These are phyloP conservation scores for Trissolcus brochymenae DNA, from an alignment of 2,888 invertebrate genomes.

Conservation along the genomic window DNA sequence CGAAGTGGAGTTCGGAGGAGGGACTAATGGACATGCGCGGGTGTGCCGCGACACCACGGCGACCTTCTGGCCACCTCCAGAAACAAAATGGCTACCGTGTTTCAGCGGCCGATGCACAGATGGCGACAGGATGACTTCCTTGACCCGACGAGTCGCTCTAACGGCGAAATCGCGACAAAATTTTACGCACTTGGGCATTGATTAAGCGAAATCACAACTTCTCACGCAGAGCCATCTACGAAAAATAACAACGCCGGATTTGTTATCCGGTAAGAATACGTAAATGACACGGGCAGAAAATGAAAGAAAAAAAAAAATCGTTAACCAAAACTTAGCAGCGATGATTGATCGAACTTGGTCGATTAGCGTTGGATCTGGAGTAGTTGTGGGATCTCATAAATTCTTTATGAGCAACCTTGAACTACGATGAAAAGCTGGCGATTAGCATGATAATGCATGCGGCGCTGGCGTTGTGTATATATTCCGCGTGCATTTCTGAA, in stretches of 20 bases:
- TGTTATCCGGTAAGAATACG: no score
- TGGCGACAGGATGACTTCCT: constrained; percentile 70
- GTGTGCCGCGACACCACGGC: constrained; percentile 76
- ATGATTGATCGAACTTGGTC: constrained; percentile 30
- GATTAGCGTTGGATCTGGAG: constrained; percentile 11
- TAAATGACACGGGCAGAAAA: no score
- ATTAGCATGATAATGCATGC: constrained; percentile 39
- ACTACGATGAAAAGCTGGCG: constrained; percentile 28
- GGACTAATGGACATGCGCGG: constrained; percentile 79
- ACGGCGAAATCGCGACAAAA: constrained; percentile 30
- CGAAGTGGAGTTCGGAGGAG: constrained; percentile 71
- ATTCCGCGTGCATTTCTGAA: constrained; percentile 38
- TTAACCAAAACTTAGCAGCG: neutral
- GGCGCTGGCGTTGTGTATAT: constrained; percentile 7
- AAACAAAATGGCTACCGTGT: constrained; percentile 81
- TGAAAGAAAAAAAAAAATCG: no score
- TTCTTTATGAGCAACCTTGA: constrained; percentile 50
- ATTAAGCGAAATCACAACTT: no score
- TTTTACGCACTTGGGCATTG: neutral
- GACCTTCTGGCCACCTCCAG: constrained; percentile 77
- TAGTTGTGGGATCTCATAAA: constrained; percentile 21
- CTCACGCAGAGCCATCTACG: no score
- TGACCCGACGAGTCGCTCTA: constrained; percentile 13
- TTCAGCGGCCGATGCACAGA: constrained; percentile 72
- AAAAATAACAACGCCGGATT: no score